Conservation (phyloP, 2,888 invertebrate genomes). For the Xestia c-nigrum region DNA sequence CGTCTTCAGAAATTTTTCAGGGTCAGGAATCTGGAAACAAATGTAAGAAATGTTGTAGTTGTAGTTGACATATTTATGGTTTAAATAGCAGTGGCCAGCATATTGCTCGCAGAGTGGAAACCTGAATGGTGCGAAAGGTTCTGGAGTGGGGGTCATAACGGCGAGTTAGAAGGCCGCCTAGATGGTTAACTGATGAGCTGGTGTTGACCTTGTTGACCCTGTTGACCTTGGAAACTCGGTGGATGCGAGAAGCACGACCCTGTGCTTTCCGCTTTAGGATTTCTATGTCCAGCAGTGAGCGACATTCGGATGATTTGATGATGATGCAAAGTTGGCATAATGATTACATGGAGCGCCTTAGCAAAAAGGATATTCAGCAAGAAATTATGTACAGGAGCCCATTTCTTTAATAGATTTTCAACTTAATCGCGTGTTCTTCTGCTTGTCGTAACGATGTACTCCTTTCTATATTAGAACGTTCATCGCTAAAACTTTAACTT, state of each 20-base stretch:
- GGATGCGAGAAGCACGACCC: background rate
- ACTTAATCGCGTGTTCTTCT: too few relatives aligned
- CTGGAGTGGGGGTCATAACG: background rate
- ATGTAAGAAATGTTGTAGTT: background rate
- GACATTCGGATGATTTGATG: background rate
- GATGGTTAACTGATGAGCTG: background rate
- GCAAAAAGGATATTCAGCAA: background rate
- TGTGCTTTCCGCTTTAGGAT: background rate
- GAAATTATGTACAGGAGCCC: background rate
- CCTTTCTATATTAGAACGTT: too few relatives aligned
- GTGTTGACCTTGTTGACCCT: background rate
- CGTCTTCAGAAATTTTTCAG: constrained; percentile 91
- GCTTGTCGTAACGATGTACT: too few relatives aligned
- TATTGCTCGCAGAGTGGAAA: background rate
- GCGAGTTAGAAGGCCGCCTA: background rate
- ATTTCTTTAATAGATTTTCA: too few relatives aligned
- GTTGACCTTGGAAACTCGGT: background rate
- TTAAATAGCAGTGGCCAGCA: background rate
- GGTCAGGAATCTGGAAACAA: constrained; percentile 92
- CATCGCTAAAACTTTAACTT: too few relatives aligned
- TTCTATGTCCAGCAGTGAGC: background rate
- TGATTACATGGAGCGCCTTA: background rate
- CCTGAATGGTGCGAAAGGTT: background rate
- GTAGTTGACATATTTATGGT: background rate
- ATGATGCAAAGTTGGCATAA: background rate